Conservation (phyloP, 2,797 vertebrate genomes). For the Chiloscyllium punctatum region DNA sequence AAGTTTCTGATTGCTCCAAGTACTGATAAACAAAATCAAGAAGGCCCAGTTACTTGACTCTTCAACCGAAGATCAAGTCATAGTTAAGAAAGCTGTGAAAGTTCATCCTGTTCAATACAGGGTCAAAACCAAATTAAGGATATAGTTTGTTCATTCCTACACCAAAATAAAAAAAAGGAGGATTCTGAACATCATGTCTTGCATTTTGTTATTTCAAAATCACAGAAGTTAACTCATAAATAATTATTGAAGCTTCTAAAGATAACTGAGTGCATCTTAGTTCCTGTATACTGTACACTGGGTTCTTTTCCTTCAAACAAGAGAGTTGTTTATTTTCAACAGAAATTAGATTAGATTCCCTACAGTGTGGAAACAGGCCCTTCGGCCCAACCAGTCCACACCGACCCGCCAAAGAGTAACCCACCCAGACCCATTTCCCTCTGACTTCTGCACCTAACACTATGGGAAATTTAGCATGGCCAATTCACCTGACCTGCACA, state of each 20-base stretch:
- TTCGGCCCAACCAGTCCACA: too few relatives aligned
- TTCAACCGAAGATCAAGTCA: constrained; percentile 1
- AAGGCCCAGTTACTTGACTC: neutral
- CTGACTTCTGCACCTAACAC: too few relatives aligned
- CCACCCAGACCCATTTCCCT: too few relatives aligned
- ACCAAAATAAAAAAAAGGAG: neutral
- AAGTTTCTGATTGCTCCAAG: neutral
- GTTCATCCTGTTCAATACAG: neutral
- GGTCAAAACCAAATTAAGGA: neutral
- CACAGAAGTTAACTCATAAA: neutral
- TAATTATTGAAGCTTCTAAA: neutral
- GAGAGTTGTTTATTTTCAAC: neutral
- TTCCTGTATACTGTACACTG: neutral
- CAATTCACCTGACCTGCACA: too few relatives aligned
- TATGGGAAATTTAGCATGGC: too few relatives aligned
- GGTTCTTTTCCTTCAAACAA: neutral
- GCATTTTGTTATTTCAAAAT: constrained; percentile 4
- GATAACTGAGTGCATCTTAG: neutral
- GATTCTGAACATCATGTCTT: neutral
- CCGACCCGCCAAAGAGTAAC: too few relatives aligned
- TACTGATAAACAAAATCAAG: neutral
- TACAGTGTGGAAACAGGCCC: too few relatives aligned
- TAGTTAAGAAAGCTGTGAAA: neutral
- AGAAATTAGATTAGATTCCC: too few relatives aligned
- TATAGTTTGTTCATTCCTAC: neutral